A percentile compares a stretch with the other conserved stretches of the same genome.
phyloP scores from a whole-genome alignment of 2,797 vertebrate genomes.

The Malurus leucopterus region DNA sequence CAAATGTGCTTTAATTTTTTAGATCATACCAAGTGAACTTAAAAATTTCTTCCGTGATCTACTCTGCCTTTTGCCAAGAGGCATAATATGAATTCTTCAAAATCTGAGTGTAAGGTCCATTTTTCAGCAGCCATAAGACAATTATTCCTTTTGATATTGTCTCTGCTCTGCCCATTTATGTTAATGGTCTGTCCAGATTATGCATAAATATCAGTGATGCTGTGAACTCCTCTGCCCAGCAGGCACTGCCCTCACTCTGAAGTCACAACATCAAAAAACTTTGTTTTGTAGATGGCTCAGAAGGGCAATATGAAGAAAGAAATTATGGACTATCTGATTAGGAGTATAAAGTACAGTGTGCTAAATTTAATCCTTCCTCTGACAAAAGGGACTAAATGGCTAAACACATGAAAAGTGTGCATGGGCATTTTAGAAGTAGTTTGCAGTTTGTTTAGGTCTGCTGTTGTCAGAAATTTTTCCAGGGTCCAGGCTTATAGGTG shows the following conservation, averaged over 20 bases:
- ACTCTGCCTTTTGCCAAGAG: background rate
- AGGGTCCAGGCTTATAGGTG: background rate
- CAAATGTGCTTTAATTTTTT: background rate
- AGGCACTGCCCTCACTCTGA: background rate
- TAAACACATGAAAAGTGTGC: background rate
- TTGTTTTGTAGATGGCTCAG: background rate
- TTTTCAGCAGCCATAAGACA: background rate
- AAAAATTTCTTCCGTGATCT: background rate
- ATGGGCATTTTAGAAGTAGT: background rate
- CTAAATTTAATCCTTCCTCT: background rate
- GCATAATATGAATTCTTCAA: background rate
- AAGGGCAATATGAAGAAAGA: background rate
- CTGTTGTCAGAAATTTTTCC: background rate
- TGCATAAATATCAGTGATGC: background rate
- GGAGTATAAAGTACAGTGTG: background rate
- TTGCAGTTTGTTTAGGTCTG: background rate
- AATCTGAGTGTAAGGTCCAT: background rate
- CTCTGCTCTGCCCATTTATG: background rate
- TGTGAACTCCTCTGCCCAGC: background rate
- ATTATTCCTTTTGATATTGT: background rate
- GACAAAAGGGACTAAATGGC: background rate
- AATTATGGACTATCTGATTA: background rate
- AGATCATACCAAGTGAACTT: background rate
- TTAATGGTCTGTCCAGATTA: background rate
- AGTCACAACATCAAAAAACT: background rate